Evolutionary conservation across 2,113 vertebrate species (phyloP).

Genomic region (Caranx melampygus): DNA sequence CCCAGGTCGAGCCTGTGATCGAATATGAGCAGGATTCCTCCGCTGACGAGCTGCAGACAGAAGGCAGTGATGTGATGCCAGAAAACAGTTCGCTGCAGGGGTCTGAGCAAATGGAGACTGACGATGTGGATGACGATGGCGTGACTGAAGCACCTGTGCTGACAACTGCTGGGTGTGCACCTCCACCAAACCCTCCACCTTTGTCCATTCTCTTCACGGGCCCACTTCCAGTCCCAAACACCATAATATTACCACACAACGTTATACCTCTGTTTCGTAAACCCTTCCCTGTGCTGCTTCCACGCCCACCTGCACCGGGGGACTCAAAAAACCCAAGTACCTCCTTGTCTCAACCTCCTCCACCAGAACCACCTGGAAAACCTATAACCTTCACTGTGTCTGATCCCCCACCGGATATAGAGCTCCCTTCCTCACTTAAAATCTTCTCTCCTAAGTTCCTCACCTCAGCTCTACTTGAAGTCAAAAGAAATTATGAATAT

Average conservation of each 20-base stretch:
- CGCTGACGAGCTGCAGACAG: fast-evolving
- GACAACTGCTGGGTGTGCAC: background rate
- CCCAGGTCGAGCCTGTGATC: background rate
- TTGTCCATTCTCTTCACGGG: background rate
- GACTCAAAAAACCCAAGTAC: background rate
- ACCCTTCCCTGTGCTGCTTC: background rate
- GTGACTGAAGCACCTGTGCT: background rate
- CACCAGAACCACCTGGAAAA: background rate
- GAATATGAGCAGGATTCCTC: constrained; percentile 5
- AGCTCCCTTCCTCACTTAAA: constrained; percentile 39
- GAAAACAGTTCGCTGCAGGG: background rate
- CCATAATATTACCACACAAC: background rate
- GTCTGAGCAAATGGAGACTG: background rate
- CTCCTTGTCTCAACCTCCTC: background rate
- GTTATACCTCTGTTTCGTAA: fast-evolving
- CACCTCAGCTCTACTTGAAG: constrained; percentile 70
- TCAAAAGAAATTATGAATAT: constrained; percentile 70
- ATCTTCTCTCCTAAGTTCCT: constrained; percentile 67
- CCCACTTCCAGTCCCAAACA: background rate
- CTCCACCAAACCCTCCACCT: background rate
- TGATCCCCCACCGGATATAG: background rate
- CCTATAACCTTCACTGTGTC: background rate
- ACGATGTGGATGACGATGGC: background rate
- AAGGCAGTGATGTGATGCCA: background rate
- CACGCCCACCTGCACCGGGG: background rate